phyloP scores from a whole-genome alignment of 2,113 vertebrate species.

The Pithys albifrons region DNA sequence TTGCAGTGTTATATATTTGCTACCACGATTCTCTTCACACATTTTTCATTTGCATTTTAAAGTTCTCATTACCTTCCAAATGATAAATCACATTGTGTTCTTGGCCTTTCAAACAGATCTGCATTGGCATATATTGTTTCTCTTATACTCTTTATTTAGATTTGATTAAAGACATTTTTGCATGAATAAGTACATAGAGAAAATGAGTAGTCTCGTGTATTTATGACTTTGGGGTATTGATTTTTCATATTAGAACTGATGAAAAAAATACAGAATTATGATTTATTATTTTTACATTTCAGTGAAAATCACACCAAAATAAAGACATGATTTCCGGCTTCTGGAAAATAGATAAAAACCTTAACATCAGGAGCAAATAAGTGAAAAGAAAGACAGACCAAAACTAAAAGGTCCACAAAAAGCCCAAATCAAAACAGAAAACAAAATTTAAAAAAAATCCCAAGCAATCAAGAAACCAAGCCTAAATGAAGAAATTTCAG shows the following conservation, averaged over 20 bases:
- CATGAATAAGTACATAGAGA: background rate
- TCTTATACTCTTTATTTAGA: constrained; percentile 14
- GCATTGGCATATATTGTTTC: background rate
- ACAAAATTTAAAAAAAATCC: no score
- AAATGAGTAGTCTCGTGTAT: background rate
- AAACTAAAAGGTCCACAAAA: background rate
- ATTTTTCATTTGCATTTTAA: background rate
- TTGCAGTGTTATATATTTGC: background rate
- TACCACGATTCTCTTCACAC: background rate
- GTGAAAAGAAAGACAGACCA: background rate
- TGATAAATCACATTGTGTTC: background rate
- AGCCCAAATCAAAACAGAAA: fast-evolving
- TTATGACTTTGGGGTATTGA: background rate
- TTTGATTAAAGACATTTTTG: constrained; percentile 38
- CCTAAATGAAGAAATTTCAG: background rate
- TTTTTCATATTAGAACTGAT: background rate
- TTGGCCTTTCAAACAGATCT: background rate
- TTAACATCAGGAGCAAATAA: background rate
- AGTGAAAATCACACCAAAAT: background rate
- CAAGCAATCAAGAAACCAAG: background rate
- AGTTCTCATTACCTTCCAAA: background rate
- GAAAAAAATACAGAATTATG: background rate
- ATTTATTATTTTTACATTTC: background rate
- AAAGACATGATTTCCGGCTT: background rate
- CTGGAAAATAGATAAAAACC: background rate